Base-by-base conservation (phyloP, 1,140 invertebrate genomes). In the Pogonus chalceus region DNA sequence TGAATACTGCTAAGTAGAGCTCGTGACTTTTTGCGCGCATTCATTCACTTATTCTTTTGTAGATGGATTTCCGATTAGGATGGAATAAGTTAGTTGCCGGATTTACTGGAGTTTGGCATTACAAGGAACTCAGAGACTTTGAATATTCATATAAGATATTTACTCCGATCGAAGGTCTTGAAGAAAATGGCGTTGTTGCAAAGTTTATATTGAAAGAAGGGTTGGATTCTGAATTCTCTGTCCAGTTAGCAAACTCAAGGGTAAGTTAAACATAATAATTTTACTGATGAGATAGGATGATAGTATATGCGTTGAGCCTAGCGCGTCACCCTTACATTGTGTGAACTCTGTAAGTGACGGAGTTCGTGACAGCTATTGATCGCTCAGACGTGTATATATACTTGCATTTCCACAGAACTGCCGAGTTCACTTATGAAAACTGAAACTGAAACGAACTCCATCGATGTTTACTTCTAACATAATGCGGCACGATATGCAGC, bases 81-180 rank as follows among this genome's bases (percentile, higher is more conserved):
- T 89, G 84, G 76, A 87, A 87, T 50, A 78, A 78, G n/a, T 74
- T 86, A 57, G 77, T 81, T 1, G 72, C 82, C 24, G 88, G 87
- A 22, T 87, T 89, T 58, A 79, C 80, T 1, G 86, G 85, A 24
- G 78, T 85, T 35, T 88, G 84, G 84, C 79, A 81, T 53, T 87
- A 80, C 64, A 69, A 73, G n/a, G 81, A 79, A 35, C 59, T 80
- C 0, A 77, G 77, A 2, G 78, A 89, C 66, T 86, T 90, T 49
- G 81, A 88, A 56, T 88, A 89, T 61, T 78, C 81, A 14, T 88
- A 87, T 62, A 79, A 84, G 57, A 68, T 89, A 10, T 87, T 81
- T 60, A 87, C 86, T 0, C 87, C 87, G 0, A 62, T 90, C 4
- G 73, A 81, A 58, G 82, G 80, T 3, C 82, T 87, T 50, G 77